phyloP scores from a whole-genome alignment of 2,113 vertebrate species.

The Herpailurus yagouaroundi region DNA sequence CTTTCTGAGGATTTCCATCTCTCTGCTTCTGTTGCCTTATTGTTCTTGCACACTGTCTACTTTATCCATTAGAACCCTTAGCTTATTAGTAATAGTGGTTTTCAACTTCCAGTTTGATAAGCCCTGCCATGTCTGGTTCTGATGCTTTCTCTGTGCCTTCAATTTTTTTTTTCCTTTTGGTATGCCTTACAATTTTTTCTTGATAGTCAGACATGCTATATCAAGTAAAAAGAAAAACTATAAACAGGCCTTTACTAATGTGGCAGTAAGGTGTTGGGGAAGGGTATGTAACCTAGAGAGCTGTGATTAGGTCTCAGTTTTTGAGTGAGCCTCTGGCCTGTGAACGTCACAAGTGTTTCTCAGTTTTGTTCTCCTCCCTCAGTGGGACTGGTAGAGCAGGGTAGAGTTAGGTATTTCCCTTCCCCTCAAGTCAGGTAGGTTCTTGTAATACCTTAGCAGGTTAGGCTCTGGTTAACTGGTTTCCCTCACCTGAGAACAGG shows the following conservation, averaged over 20 bases:
- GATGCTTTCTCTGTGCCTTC: background rate
- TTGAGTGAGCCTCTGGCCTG: background rate
- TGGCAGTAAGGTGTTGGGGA: background rate
- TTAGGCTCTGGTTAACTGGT: background rate
- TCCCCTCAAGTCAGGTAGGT: background rate
- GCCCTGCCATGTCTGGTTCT: background rate
- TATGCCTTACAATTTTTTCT: background rate
- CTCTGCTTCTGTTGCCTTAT: background rate
- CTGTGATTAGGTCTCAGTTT: background rate
- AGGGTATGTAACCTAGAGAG: too few species aligned
- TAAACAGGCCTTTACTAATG: background rate
- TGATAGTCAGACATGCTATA: background rate
- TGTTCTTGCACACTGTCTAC: background rate
- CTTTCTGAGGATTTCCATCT: background rate
- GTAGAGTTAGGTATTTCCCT: background rate
- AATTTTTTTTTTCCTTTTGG: background rate
- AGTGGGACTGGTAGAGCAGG: background rate
- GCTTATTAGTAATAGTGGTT: background rate
- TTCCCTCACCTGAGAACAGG: background rate
- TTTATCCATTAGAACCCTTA: background rate
- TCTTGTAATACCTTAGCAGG: background rate
- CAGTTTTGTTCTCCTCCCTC: background rate
- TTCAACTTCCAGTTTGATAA: background rate
- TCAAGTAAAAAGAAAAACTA: background rate
- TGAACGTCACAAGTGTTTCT: background rate